Evolutionary conservation across 2,113 vertebrate genomes (phyloP).

Genomic region (Barbus barbus): DNA sequence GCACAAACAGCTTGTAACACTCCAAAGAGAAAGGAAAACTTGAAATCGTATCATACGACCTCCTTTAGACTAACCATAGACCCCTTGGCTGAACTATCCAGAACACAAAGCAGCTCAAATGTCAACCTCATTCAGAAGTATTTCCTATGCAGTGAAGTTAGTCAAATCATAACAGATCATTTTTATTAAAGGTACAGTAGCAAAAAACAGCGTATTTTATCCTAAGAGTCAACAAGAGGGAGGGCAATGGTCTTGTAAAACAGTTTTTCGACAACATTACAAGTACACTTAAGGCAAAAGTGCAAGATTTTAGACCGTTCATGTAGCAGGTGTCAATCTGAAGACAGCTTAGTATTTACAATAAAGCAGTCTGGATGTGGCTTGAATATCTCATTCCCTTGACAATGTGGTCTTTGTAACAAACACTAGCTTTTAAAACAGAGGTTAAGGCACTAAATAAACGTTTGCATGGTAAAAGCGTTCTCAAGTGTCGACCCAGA

Average conservation of each 20-base stretch:
- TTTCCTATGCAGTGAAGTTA: neutral
- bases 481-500: neutral
- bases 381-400: neutral
- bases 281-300: neutral
- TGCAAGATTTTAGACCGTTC: neutral
- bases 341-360: neutral
- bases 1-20: too few relatives aligned
- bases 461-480: neutral
- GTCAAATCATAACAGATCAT: neutral
- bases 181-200: neutral
- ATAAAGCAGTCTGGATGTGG: neutral
- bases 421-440: neutral
- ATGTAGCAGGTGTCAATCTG: neutral
- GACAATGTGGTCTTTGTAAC: neutral
- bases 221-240: neutral
- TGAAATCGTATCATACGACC: too few relatives aligned
- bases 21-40: too few relatives aligned
- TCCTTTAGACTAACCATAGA: too few relatives aligned
- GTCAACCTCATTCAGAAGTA: neutral
- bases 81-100: too few relatives aligned
- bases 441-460: neutral
- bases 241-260: neutral
- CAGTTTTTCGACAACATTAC: neutral
- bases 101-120: neutral
- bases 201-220: neutral